phyloP scores from a whole-genome alignment of 2,888 invertebrate species.

The Leucophenga montana region DNA sequence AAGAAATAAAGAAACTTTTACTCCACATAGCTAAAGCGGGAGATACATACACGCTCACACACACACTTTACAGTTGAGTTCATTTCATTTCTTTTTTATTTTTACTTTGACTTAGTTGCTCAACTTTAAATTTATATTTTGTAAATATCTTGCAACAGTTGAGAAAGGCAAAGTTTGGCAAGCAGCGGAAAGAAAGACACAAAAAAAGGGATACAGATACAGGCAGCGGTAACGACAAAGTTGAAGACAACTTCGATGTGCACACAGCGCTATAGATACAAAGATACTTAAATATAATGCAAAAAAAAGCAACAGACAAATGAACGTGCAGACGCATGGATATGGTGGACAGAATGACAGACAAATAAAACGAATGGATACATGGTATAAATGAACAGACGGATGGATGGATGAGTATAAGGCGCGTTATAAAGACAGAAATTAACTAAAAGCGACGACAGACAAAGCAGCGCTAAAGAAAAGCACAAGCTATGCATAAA shows the following conservation, averaged over 20 bases:
- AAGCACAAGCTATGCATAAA: too few species aligned
- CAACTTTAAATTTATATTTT: constrained; percentile 53
- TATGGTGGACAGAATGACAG: background rate
- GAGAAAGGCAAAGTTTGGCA: background rate
- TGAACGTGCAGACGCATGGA: constrained; percentile 12
- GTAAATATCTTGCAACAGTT: constrained; percentile 1
- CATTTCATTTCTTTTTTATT: too few species aligned
- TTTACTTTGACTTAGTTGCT: constrained; percentile 41
- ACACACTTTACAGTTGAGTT: constrained; percentile 1
- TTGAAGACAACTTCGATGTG: background rate
- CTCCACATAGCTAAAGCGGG: constrained; percentile 33
- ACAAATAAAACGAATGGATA: background rate
- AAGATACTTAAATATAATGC: background rate
- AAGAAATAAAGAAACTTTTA: constrained; percentile 56
- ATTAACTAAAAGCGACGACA: constrained; percentile 54
- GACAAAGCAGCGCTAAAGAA: background rate
- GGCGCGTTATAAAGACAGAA: constrained; percentile 43
- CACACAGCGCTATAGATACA: constrained; percentile 9
- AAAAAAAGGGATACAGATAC: background rate
- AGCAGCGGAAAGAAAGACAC: background rate
- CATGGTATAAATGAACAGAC: constrained; percentile 29
- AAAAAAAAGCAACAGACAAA: constrained; percentile 4
- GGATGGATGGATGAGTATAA: constrained; percentile 42
- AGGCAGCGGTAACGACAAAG: constrained; percentile 18
- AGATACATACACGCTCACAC: too few species aligned